These are phyloP conservation scores for Thinocorus orbignyianus DNA, from an alignment of 2,113 vertebrate species.

Conservation along the genomic window DNA sequence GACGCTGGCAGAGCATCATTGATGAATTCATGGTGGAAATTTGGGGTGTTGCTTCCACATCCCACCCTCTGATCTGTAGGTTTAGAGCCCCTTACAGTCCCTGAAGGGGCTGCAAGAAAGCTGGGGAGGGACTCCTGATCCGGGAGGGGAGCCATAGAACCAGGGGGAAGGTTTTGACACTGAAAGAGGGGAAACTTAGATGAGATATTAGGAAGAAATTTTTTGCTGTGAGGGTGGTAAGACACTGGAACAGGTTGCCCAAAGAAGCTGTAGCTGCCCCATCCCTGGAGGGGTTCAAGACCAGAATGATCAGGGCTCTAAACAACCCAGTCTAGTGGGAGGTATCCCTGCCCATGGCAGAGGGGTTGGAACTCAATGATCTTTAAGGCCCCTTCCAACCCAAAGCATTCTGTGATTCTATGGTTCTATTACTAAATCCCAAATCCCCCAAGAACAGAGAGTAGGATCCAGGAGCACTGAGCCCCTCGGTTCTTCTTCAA, in stretches of 20 bases:
- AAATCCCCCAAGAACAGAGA: neutral
- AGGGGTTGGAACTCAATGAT: neutral
- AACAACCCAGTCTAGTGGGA: neutral
- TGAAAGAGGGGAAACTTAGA: neutral
- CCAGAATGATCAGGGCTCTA: neutral
- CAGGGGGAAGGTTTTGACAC: neutral
- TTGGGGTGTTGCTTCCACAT: neutral
- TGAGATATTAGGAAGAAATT: neutral
- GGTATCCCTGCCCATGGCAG: neutral
- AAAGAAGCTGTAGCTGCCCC: neutral
- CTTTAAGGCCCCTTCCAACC: neutral
- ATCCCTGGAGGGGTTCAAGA: neutral
- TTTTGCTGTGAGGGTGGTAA: neutral
- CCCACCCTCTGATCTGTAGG: rapidly evolving
- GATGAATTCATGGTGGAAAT: neutral
- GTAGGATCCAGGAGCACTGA: neutral
- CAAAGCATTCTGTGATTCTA: neutral
- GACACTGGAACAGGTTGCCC: neutral
- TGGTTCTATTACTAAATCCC: neutral
- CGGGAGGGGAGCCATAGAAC: neutral
- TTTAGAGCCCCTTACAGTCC: neutral
- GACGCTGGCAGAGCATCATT: rapidly evolving
- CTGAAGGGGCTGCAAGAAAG: neutral
- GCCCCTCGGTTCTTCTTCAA: neutral
- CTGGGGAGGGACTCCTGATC: neutral